Percentiles rank a stretch among this genome's conserved stretches.
These are phyloP conservation scores for Chalcis sispes DNA, from an alignment of 2,888 invertebrate species.

Conservation along the genomic window DNA sequence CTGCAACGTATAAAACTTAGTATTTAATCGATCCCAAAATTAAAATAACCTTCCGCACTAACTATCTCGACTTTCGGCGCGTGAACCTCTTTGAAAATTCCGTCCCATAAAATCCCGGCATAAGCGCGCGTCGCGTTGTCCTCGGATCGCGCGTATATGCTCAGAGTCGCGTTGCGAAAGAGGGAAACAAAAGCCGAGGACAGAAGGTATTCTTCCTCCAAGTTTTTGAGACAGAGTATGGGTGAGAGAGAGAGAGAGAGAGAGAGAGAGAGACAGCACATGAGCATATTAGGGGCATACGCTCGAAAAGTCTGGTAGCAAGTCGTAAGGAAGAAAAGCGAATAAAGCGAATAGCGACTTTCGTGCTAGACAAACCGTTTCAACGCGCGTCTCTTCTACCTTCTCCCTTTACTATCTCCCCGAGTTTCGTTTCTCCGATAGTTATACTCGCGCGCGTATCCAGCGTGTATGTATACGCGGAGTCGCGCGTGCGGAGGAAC, in stretches of 20 bases:
- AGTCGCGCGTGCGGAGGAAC: not conserved
- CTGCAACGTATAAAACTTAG: too few relatives aligned
- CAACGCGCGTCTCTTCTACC: not conserved
- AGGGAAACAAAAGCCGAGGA: slow-evolving; percentile 17
- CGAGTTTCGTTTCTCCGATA: too few relatives aligned
- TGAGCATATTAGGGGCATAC: slow-evolving; percentile 4
- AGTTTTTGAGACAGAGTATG: too few relatives aligned
- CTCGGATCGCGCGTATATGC: slow-evolving; percentile 19
- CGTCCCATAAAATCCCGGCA: too few relatives aligned
- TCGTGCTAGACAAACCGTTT: slow-evolving; percentile 9
- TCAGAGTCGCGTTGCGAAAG: not conserved
- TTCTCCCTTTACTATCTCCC: not conserved
- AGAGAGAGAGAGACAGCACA: slow-evolving; percentile 39
- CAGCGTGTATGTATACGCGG: not conserved
- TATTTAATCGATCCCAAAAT: too few relatives aligned
- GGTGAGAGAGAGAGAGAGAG: not conserved
- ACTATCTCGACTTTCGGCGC: too few relatives aligned
- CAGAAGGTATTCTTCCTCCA: too few relatives aligned
- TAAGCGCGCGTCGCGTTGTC: too few relatives aligned
- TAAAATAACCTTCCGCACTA: too few relatives aligned
- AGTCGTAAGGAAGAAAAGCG: slow-evolving; percentile 30
- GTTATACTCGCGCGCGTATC: too few relatives aligned
- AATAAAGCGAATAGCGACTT: slow-evolving; percentile 15
- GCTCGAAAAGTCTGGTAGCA: slow-evolving; percentile 12
- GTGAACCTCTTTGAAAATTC: too few relatives aligned